Evolutionary conservation across 1,140 invertebrate genomes (phyloP), one percentile per base, ranked within the genome.

Genomic region (Formica exsecta): DNA sequence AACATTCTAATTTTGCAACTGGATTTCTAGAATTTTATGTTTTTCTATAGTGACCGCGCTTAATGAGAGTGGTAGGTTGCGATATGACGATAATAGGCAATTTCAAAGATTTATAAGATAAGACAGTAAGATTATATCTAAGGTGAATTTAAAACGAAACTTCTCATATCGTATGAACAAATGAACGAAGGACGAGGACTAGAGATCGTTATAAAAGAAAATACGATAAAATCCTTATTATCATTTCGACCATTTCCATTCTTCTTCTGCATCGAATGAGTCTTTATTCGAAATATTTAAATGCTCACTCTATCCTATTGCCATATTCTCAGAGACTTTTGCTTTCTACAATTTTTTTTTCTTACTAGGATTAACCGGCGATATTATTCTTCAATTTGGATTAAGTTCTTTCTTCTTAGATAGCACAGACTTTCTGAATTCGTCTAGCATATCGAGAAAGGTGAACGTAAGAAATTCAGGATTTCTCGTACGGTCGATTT

Each of bases 351-450:
- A 65, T 87, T 66, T 32, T 48, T 51, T 74, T 54, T 89, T 80
- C 57, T 87, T 76, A 85, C 22, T 44, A 62, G 83, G 86, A 90
- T 90, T 90, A 90, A 85, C 80, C 38, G 57, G 19, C 32, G 88
- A 90, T 90, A 90, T 90, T 90, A 90, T 90, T 90, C 89, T 90
- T 90, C 86, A 90, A 90, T 90, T 90, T 87, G 64, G 89, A 90
- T 90, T 90, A 90, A 90, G 64, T 73, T 86, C 65, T 73, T 90
- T 62, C 88, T 54, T 83, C 44, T 57, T 25, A 41, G 19, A 44
- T 71, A 66, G 61, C 66, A 16, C 62, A 41, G 73, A 79, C 66
- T 83, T 86, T 65, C 57, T 29, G 59, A 61, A 68, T 25, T 76
- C 54, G 36, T 48, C 57, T 36, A 54, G 29, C 44, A 65, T 66